Evolutionary conservation across 2,888 invertebrate genomes (phyloP), one percentile per base, ranked within the genome.

Genomic region (Tiphia femorata): DNA sequence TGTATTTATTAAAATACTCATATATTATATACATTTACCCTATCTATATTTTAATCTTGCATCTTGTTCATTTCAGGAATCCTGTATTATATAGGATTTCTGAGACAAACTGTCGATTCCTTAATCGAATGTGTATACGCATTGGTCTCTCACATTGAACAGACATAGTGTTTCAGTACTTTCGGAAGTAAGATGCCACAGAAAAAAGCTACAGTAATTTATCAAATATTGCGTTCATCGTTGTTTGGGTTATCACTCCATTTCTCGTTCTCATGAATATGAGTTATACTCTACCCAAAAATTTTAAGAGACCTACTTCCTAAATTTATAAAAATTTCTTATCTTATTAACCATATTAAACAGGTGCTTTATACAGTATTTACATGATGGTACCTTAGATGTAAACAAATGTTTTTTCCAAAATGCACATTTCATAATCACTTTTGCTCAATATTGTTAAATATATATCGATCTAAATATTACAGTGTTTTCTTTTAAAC

Each of bases 331-430:
- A 67, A 67, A 60, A 68, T 74, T 65, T 76, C 67, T 74, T 70
- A 65, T 49, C 59, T 54, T 40, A 55, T 66, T 69, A 74, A 72
- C 57, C 72, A 76, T 80, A 78, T 75, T 64, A 75, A 81, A 78
- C 79, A 81, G 65, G 72, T 69, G 55, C 79, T 81, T 81, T 81
- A 78, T 81, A 81, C 81, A 81, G 68, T 81, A 81, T 81, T 73
- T 81, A 81, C 81, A 81, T 69, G 57, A 58, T 62, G 42, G 66
- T 66, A 62, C 58, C 70, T 70, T 74, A 73, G 61, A 56, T 63
- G 52, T 54, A 64, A 66, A 51, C 58, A 64, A 51, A 51, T 69
- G 38, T 56, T 54, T 41, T 29, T 21, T 51, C 19, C 35, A 30
- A 17, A 10, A 16, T 21, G 20, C 12, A 12, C 12, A 6, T 27